Percentiles rank a stretch among this genome's conserved stretches.
Evolutionary conservation across 2,888 invertebrate genomes (phyloP).

Genomic region (Trissolcus brochymenae): DNA sequence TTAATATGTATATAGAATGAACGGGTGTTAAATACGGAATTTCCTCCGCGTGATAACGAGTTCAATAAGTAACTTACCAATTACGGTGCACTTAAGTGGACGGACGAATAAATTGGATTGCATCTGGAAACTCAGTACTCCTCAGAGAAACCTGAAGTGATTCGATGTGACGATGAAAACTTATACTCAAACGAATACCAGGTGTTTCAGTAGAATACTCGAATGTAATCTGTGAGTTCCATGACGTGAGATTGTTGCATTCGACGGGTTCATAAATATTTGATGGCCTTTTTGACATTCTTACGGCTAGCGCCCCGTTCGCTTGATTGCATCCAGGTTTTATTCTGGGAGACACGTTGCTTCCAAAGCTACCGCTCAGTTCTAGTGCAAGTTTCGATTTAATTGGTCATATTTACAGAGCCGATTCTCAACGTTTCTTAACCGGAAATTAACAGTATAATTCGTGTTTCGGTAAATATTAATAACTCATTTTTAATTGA

Average conservation of each 20-base stretch:
- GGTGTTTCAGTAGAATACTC: conserved; percentile 56
- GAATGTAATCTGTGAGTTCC: conserved; percentile 63
- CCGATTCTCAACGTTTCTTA: conserved; percentile 1
- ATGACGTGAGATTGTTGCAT: conserved; percentile 65
- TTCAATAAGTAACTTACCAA: conserved; percentile 53
- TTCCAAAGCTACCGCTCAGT: conserved; percentile 23
- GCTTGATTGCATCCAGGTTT: conserved; percentile 12
- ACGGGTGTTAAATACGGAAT: too few species aligned
- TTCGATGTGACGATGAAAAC: conserved; percentile 56
- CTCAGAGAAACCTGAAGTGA: conserved; percentile 39
- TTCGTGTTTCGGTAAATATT: conserved; percentile 13
- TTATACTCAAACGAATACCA: conserved; percentile 61
- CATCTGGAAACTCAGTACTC: conserved; percentile 30
- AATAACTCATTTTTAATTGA: conserved; percentile 10
- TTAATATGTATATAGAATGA: too few species aligned
- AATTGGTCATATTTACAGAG: conserved; percentile 30
- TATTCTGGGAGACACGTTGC: background rate
- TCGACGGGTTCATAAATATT: conserved; percentile 71
- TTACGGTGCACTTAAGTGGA: conserved; percentile 48
- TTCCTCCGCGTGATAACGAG: conserved; percentile 22
- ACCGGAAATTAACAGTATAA: conserved; percentile 1
- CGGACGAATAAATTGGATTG: conserved; percentile 52
- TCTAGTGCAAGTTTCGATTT: conserved; percentile 22
- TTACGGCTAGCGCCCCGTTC: conserved; percentile 7
- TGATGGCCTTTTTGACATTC: conserved; percentile 62